These are phyloP conservation scores for Hydrolagus affinis DNA, from an alignment of 2,113 vertebrate species.

Conservation along the genomic window DNA sequence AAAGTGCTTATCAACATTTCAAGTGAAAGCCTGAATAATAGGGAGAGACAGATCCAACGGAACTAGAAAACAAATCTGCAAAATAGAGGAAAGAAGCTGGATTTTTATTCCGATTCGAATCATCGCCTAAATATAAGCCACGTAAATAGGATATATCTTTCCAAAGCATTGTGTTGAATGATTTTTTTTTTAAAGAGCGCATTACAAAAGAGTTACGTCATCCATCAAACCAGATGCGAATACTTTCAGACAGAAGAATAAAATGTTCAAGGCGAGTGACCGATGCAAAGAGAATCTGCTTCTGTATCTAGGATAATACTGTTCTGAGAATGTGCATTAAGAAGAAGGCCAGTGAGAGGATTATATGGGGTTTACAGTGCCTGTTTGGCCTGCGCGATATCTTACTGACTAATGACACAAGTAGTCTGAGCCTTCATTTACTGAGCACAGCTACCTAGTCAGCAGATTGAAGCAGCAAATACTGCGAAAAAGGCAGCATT, in stretches of 20 bases:
- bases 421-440: conserved; percentile 25
- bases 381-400: conserved; percentile 29
- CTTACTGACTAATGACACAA: conserved; percentile 26
- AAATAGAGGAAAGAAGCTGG: neutral
- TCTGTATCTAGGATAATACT: conserved; percentile 27
- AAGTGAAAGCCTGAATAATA: neutral
- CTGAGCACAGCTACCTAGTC: neutral
- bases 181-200: neutral
- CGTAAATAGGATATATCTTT: neutral
- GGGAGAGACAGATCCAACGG: neutral
- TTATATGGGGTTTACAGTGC: conserved; percentile 28
- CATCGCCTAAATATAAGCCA: neutral
- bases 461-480: conserved; percentile 26
- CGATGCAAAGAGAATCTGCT: conserved; percentile 19
- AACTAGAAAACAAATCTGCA: neutral
- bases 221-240: conserved; percentile 10
- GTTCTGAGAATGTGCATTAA: conserved; percentile 28
- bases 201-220: conserved; percentile 27
- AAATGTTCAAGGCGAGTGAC: neutral
- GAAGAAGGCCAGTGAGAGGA: conserved; percentile 29
- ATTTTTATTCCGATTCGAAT: conserved; percentile 11
- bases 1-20: neutral
- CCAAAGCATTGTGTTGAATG: neutral
- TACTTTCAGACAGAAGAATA: neutral
- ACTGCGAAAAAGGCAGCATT: conserved; percentile 22